phyloP scores from a whole-genome alignment of 2,113 vertebrate species.

The Saccopteryx bilineata region DNA sequence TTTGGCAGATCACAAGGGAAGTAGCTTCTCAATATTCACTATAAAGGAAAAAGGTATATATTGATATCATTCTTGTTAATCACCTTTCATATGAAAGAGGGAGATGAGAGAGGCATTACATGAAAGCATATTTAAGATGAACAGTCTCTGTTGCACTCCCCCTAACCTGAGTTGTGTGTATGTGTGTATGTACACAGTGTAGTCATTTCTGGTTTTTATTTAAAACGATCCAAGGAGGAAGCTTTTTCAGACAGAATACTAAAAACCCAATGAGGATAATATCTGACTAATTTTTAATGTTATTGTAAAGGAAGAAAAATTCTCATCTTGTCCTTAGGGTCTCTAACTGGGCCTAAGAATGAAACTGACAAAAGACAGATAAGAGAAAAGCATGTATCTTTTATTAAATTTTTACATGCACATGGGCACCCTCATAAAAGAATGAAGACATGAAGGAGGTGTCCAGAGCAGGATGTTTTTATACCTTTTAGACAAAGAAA shows the following conservation, averaged over 20 bases:
- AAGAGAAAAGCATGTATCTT: not conserved
- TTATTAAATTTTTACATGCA: constrained; percentile 1
- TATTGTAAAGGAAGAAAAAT: not conserved
- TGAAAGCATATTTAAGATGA: not conserved
- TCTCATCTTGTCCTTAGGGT: not conserved
- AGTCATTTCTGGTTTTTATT: constrained; percentile 10
- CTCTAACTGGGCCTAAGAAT: not conserved
- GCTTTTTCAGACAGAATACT: not conserved
- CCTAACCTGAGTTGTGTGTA: not conserved
- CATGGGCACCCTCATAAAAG: not conserved
- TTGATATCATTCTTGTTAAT: not conserved
- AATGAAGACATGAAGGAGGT: not conserved
- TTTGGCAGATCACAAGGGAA: not conserved
- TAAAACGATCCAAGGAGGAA: not conserved
- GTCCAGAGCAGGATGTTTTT: not conserved
- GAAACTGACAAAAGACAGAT: not conserved
- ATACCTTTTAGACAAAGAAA: not conserved
- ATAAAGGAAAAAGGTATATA: not conserved
- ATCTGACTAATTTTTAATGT: not conserved
- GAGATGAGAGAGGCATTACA: not conserved
- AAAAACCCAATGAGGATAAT: not conserved
- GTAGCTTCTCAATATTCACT: not conserved
- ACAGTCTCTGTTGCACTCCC: not conserved
- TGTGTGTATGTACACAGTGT: not conserved
- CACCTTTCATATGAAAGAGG: not conserved